These are phyloP conservation scores for Macroglossus sobrinus DNA, from an alignment of 2,113 vertebrate genomes.

Conservation along the genomic window DNA sequence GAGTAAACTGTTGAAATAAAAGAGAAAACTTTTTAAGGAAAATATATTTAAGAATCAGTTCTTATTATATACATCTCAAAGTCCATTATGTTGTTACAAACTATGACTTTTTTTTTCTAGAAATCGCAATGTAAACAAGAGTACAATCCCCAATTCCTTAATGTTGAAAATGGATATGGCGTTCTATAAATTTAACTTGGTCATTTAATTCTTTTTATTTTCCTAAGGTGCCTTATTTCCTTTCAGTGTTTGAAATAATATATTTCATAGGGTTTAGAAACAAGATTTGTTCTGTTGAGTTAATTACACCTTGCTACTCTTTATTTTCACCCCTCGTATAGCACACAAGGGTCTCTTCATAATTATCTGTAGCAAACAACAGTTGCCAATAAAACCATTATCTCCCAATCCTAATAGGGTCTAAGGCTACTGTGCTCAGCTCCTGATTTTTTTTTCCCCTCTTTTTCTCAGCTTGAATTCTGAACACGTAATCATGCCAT, in stretches of 20 bases:
- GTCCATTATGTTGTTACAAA: not conserved
- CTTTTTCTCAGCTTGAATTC: conserved; percentile 26
- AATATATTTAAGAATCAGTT: not conserved
- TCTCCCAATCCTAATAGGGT: conserved; percentile 33
- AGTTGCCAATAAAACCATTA: not conserved
- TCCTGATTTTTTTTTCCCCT: not conserved
- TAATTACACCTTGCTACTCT: not conserved
- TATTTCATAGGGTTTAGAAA: not conserved
- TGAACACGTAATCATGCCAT: conserved; percentile 66
- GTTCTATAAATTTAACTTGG: not conserved
- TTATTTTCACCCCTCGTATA: not conserved
- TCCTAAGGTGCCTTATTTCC: not conserved
- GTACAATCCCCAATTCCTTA: not conserved
- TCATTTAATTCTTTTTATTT: not conserved
- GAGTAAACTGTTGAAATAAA: not conserved
- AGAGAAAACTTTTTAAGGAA: not conserved
- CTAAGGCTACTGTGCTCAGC: not conserved
- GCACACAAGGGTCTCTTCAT: not conserved
- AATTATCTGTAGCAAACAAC: not conserved
- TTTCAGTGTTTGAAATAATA: not conserved
- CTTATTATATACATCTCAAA: not conserved
- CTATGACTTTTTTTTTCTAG: not conserved
- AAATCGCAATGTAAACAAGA: not conserved
- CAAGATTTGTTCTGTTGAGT: not conserved
- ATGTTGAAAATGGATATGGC: not conserved